phyloP scores from a whole-genome alignment of 2,113 vertebrate species.

The Jacana jacana region DNA sequence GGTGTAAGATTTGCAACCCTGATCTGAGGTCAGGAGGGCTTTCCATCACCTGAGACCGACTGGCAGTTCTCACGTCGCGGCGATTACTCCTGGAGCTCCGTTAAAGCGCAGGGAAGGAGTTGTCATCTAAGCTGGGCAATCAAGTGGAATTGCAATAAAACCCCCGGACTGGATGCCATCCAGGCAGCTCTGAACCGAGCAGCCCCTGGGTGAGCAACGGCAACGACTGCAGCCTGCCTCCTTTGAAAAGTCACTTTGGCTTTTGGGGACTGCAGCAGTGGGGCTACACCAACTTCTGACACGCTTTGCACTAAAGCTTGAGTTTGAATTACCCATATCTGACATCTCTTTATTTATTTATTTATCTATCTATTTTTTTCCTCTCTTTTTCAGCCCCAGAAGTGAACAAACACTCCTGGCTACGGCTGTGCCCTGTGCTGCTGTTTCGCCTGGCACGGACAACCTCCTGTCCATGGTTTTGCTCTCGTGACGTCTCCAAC shows the following conservation, averaged over 20 bases:
- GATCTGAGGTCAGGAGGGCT: rapidly evolving
- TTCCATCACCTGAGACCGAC: neutral
- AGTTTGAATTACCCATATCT: neutral
- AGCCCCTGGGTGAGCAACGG: neutral
- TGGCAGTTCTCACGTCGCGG: neutral
- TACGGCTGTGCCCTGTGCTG: neutral
- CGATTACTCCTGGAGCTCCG: neutral
- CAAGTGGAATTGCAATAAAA: neutral
- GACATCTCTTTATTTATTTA: no score
- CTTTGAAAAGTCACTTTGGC: neutral
- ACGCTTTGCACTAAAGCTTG: neutral
- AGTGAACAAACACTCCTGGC: neutral
- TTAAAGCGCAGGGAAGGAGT: rapidly evolving
- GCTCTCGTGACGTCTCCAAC: neutral
- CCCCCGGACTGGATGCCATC: neutral
- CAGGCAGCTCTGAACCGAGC: neutral
- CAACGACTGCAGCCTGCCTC: neutral
- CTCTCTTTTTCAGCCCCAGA: neutral
- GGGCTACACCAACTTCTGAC: neutral
- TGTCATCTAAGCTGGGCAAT: neutral
- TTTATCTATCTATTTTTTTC: no score
- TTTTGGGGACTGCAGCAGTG: rapidly evolving
- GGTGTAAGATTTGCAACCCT: neutral
- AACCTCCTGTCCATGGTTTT: neutral
- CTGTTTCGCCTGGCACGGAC: neutral